Evolutionary conservation across 1,140 invertebrate species (phyloP), one percentile per base, ranked within the genome.

Genomic region (Aphaenogaster floridana): DNA sequence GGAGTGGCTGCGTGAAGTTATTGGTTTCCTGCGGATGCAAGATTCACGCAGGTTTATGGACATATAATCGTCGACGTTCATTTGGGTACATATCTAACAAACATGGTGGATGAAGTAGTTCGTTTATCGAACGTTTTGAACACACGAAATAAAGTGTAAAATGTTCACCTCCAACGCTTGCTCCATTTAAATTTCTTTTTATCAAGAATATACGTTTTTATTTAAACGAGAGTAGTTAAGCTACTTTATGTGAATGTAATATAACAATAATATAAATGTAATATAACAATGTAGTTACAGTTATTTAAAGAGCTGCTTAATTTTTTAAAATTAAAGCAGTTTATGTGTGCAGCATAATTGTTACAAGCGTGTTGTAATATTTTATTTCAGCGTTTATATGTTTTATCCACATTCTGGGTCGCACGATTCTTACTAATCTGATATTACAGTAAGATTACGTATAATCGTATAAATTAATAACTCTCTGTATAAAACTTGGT

Each of bases 11-110:
- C 48, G 54, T 34, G 28, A 21, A 74, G 42, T 74, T 63, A 76
- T 50, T 74, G 69, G 80, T 72, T 83, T 74, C 54, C 39, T 36
- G 54, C 52, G 34, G 36, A 15, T 21, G 54, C 54, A 4, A 9
- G 42, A 80, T 42, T 76, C 42, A 7, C 34, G 80, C 54, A 8
- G 36, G 17, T 36, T 45, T 39, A 34, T 45, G 7, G 42, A 36
- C 42, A 17, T n/a, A 48, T 50, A 69, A 28, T 69, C 13, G 42
- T 48, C n/a, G 66, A 42, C 15, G 13, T 63, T 63, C 11, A 21
- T 42, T n/a, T 4, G 15, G 21, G 15, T 39, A 17, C 1, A 17
- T 2, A 8, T 0, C 28, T 15, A 45, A 61, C 13, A 57, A 42
- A 39, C 17, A 39, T 3, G 13, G 0, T 2, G 6, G 7, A 72